Conservation (phyloP, 1,140 invertebrate species). For the Hylaeus anthracinus region DNA sequence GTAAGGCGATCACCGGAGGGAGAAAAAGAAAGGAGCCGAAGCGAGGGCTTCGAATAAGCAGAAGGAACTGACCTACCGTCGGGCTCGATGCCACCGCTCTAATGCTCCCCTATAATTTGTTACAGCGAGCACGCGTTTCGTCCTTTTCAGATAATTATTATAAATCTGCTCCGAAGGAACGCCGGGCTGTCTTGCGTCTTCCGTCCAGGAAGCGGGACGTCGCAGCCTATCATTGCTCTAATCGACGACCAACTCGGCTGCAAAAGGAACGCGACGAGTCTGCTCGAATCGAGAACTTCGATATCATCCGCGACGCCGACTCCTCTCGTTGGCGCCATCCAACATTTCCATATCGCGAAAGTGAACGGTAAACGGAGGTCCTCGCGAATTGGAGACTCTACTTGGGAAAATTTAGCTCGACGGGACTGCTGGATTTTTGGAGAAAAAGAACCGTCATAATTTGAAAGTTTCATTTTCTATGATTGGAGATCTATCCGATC, state of each 20-base stretch:
- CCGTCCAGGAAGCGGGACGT: constrained; percentile 40
- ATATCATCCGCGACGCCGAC: too few species aligned
- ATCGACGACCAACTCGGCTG: background rate
- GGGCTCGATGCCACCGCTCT: constrained; percentile 37
- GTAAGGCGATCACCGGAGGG: constrained; percentile 23
- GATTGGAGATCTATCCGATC: too few species aligned
- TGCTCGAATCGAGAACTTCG: too few species aligned
- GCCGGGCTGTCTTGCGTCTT: constrained; percentile 1
- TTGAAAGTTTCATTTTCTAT: too few species aligned
- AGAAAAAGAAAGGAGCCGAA: constrained; percentile 21
- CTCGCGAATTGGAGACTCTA: too few species aligned
- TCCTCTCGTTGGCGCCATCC: too few species aligned
- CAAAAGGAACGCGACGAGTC: background rate
- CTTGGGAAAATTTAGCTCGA: too few species aligned
- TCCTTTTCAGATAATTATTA: constrained; percentile 45
- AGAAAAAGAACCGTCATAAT: too few species aligned
- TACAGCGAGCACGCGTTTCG: constrained; percentile 28
- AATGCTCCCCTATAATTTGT: constrained; percentile 34
- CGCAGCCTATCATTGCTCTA: constrained; percentile 28
- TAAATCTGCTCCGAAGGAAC: constrained; percentile 19
- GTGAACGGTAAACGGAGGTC: too few species aligned
- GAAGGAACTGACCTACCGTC: constrained; percentile 69
- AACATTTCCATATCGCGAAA: too few species aligned
- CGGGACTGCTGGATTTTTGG: too few species aligned
- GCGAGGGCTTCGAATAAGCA: constrained; percentile 48